Evolutionary conservation across 2,888 invertebrate genomes (phyloP), one percentile per base, ranked within the genome.

Genomic region (Volucella inanis): DNA sequence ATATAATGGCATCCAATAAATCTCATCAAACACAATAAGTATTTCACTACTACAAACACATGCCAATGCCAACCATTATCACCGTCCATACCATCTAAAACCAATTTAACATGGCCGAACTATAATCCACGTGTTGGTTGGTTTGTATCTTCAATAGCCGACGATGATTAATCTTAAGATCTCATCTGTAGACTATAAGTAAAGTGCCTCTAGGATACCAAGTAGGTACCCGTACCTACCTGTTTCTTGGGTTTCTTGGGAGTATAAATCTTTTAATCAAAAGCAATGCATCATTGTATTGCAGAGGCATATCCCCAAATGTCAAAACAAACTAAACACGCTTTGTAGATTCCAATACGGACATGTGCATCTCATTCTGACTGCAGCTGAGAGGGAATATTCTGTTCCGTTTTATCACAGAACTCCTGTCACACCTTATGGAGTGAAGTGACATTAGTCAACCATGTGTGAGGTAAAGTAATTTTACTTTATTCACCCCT

Each of bases 251-350:
- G 54, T 68, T 76, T 84, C 81, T 77, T 64, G 57, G 10, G 41
- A 77, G 80, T 77, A 85, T 85, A 81, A 85, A 85, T 85, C 85
- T 80, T 77, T 85, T 76, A 72, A 85, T 81, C 80, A 64, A 76
- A 61, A 22, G 72, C 85, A 81, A 81, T 85, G 22, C 67, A 85
- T 85, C 85, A 85, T 64, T 80, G 14, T 1, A 59, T 31, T 45
- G 70, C 52, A 22, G 15, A 18, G 70, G 75, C 54, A 79, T 65
- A 64, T 68, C 55, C 71, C 54, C 9, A 85, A 47, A 77, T 81
- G 85, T 81, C 80, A 85, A 67, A 85, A 85, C 76, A 81, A 72
- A 85, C 67, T 72, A 67, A 62, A 70, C 15, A 52, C 45, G 64
- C 43, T 81, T 62, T 41, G 38, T 47, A 49, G 39, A 45, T 3